Base-by-base conservation (phyloP, 2,113 vertebrate genomes). In the Chionodraco myersi region DNA sequence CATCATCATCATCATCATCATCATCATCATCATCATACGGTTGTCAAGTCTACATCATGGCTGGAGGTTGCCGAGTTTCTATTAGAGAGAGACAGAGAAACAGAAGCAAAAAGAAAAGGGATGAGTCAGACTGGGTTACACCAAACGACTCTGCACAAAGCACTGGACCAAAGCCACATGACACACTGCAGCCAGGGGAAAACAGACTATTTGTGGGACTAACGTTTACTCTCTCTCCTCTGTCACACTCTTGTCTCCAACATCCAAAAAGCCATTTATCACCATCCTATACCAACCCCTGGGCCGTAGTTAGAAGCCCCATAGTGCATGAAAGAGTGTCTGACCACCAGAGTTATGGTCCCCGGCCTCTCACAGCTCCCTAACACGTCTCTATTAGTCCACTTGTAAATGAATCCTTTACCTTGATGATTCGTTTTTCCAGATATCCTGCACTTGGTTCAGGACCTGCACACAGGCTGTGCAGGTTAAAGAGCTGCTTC, bases 31-130 rank as follows among this genome's bases (percentile, higher is more conserved):
- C 85, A 45, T 85, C 44, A 15, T 58, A 30, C 48, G 9, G 53
- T 59, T 65, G 82, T 57, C 47, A 58, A 21, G 69, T 52, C 91
- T 92, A 91, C 88, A 91, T 93, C 71, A 66, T 86, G 62, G 86
- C 77, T 77, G 79, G 52, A 77, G 52, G 48, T 23, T 73, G 75
- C 60, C 36, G 44, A 23, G 56, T 77, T 83, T 85, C 90, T 87
- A 51, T 73, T 75, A 34, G 34, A 75, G 21, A 77, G 18, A 72
- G 47, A 84, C 3, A 72, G 21, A 74, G 15, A 77, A 26, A 53
- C 14, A 77, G 51, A 79, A 36, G 18, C 12, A 12, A 6, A 45
- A 51, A 44, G 7, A 48, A 79, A 84, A 77, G 77, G 7, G 11
- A 45, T 80, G 75, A 85, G 74, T 84, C 75, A 74, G 84, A 69